These are phyloP conservation scores for Nilaparvata lugens DNA, from an alignment of 1,140 invertebrate genomes.

Conservation along the genomic window DNA sequence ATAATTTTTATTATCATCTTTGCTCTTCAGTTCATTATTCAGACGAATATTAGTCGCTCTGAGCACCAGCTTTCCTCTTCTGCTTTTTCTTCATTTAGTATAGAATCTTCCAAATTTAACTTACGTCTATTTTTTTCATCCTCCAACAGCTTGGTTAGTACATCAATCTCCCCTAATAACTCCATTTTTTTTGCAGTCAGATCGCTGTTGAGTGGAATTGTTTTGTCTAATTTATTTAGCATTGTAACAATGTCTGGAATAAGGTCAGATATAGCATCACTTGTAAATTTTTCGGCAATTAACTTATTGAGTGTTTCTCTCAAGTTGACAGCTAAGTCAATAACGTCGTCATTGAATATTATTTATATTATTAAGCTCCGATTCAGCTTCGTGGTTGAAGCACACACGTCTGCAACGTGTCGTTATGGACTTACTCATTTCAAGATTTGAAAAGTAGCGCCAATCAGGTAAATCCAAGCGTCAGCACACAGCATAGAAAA, in stretches of 20 bases:
- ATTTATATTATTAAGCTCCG: neutral
- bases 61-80: neutral
- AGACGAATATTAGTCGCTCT: neutral
- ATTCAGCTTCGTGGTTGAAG: neutral
- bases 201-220: neutral
- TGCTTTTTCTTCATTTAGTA: neutral
- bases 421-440: neutral
- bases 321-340: constrained; percentile 3
- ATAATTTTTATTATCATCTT: constrained; percentile 4
- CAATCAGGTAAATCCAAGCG: no score
- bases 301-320: neutral
- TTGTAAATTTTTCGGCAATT: neutral
- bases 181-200: neutral
- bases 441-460: no score
- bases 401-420: neutral
- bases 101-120: neutral
- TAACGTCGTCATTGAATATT: neutral
- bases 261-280: neutral
- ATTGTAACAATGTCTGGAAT: neutral
- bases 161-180: neutral
- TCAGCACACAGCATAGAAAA: no score
- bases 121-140: neutral
- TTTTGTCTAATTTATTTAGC: neutral
- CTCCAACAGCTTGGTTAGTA: neutral
- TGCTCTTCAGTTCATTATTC: neutral